Percentiles rank a stretch among this genome's conserved stretches.
These are phyloP conservation scores for Tortrix viridana DNA, from an alignment of 2,888 invertebrate genomes.

Conservation along the genomic window DNA sequence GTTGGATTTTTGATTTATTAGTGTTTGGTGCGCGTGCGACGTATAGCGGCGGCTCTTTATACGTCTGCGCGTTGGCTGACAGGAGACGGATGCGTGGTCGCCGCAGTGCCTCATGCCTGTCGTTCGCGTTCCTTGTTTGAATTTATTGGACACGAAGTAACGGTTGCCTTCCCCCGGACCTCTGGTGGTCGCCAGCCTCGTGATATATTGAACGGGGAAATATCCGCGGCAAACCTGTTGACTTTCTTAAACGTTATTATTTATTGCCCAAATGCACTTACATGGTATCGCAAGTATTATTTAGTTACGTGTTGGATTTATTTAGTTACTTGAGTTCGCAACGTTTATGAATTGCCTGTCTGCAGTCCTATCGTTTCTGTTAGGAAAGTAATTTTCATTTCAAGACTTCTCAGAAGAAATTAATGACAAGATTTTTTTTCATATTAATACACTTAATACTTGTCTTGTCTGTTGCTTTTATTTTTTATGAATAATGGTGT, in stretches of 20 bases:
- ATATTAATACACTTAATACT: not conserved
- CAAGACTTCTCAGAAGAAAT: not conserved
- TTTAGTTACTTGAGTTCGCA: constrained; percentile 41
- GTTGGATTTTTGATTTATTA: constrained; percentile 71
- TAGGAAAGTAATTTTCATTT: constrained; percentile 10
- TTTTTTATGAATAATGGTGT: constrained; percentile 38
- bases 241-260: constrained; percentile 64
- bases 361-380: constrained; percentile 7
- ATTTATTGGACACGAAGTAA: constrained; percentile 81
- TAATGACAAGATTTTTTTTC: not conserved
- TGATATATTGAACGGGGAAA: constrained; percentile 65
- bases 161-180: constrained; percentile 58
- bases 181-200: constrained; percentile 57
- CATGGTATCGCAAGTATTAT: constrained; percentile 43
- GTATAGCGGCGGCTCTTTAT: constrained; percentile 60
- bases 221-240: constrained; percentile 63
- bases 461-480: not conserved
- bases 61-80: constrained; percentile 59
- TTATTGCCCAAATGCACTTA: constrained; percentile 56
- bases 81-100: constrained; percentile 73
- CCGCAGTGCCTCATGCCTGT: constrained; percentile 72
- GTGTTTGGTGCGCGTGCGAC: constrained; percentile 57
- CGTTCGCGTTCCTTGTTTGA: constrained; percentile 77
- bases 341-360: constrained; percentile 15
- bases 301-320: constrained; percentile 57